A percentile compares a stretch with the other conserved stretches of the same genome.
Evolutionary conservation across 2,113 vertebrate genomes (phyloP).

Genomic region (Piliocolobus tephrosceles): DNA sequence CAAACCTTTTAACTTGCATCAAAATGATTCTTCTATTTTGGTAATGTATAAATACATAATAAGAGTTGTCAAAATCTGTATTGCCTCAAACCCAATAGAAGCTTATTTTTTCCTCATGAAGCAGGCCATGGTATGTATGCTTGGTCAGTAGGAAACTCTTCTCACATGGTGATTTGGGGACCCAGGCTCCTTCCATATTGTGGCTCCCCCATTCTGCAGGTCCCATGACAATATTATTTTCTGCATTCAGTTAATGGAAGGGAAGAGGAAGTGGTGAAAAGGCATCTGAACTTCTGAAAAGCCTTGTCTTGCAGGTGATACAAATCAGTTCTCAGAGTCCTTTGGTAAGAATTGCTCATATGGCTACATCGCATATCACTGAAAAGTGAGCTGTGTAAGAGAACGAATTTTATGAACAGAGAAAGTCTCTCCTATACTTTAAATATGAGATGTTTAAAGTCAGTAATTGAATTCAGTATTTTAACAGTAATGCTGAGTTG

Average conservation of each 20-base stretch:
- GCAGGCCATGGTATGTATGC: not conserved
- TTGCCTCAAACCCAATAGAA: not conserved
- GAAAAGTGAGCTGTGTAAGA: not conserved
- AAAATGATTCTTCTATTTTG: not conserved
- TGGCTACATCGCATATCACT: not conserved
- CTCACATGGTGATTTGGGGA: not conserved
- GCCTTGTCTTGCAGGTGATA: not conserved
- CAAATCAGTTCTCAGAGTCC: not conserved
- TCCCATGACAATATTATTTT: not conserved
- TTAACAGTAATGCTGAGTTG: not conserved
- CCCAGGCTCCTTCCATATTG: not conserved
- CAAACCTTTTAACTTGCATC: not conserved
- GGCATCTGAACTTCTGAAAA: not conserved
- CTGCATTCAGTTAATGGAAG: not conserved
- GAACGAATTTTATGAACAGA: not conserved
- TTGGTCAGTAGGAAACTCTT: not conserved
- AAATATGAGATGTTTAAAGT: slow-evolving; percentile 26
- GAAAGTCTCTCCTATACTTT: not conserved
- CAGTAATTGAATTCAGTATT: slow-evolving; percentile 16
- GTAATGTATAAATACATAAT: not conserved
- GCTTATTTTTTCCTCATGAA: not conserved
- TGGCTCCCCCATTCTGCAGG: not conserved
- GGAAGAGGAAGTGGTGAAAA: not conserved
- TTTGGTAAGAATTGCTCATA: not conserved
- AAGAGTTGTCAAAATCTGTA: not conserved